phyloP scores from a whole-genome alignment of 2,888 invertebrate species.

The Gari tellinella region DNA sequence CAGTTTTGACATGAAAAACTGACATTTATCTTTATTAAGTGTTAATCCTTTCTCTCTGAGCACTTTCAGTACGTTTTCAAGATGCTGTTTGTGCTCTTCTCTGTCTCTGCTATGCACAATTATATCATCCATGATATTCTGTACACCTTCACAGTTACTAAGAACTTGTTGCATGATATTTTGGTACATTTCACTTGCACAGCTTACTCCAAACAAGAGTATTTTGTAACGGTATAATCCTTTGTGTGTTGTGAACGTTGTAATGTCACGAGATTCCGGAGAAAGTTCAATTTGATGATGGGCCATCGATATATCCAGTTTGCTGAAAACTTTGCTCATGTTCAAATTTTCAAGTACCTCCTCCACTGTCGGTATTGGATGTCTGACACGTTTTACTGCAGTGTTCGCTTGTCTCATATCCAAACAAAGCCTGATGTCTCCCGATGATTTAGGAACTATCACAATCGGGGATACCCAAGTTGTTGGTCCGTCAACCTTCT shows the following conservation, averaged over 20 bases:
- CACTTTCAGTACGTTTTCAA: too few relatives aligned
- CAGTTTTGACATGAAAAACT: conserved; percentile 56
- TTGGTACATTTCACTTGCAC: conserved; percentile 49
- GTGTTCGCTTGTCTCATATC: conserved; percentile 55
- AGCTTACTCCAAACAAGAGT: conserved; percentile 41
- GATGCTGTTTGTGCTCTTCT: too few relatives aligned
- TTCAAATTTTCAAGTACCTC: conserved; percentile 51
- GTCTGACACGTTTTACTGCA: conserved; percentile 42
- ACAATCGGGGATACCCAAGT: conserved; percentile 60
- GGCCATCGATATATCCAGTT: conserved; percentile 51
- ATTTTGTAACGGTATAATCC: conserved; percentile 43
- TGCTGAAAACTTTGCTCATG: conserved; percentile 44
- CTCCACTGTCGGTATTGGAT: conserved; percentile 48
- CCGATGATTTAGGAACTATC: conserved; percentile 55
- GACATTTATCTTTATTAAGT: conserved; percentile 55
- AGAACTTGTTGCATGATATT: conserved; percentile 31
- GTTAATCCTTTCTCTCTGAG: conserved; percentile 52
- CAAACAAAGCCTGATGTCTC: conserved; percentile 57
- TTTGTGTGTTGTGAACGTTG: conserved; percentile 46
- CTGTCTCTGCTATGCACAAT: too few relatives aligned
- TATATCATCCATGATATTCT: conserved; percentile 34
- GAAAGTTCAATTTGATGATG: conserved; percentile 33
- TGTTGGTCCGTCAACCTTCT: too few relatives aligned
- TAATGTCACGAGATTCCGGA: conserved; percentile 31
- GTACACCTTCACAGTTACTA: conserved; percentile 39